Evolutionary conservation across 1,140 invertebrate genomes (phyloP).

Genomic region (Popillia japonica): DNA sequence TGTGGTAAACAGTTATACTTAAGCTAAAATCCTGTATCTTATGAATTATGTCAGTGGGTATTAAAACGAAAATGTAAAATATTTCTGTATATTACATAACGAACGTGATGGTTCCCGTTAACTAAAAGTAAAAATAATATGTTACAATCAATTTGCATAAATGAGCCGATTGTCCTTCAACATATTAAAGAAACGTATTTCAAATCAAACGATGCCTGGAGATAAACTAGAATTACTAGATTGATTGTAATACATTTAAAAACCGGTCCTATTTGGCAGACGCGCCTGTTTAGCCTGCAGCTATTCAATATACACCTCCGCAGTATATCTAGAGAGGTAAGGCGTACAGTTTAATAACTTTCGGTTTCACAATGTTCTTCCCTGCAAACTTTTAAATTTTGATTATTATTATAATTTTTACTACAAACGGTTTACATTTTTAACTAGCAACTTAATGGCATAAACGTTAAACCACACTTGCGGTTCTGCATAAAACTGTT

Average conservation of each 20-base stretch:
- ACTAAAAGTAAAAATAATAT: constrained; percentile 35
- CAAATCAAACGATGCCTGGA: constrained; percentile 19
- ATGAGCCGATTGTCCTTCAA: constrained; percentile 38
- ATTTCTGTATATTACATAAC: constrained; percentile 21
- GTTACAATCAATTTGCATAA: constrained; percentile 38
- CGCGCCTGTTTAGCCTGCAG: constrained; percentile 13
- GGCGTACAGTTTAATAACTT: constrained; percentile 31
- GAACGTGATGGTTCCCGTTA: constrained; percentile 19
- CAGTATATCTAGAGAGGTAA: constrained; percentile 10
- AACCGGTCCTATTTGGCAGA: constrained; percentile 39
- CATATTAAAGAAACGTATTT: constrained; percentile 39
- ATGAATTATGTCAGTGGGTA: background rate
- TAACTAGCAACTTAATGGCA: background rate
- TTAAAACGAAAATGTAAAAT: constrained; percentile 25
- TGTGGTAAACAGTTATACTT: background rate
- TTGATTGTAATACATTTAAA: constrained; percentile 38
- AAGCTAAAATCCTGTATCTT: background rate
- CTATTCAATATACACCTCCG: constrained; percentile 26
- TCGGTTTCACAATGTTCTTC: constrained; percentile 21
- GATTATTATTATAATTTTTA: constrained; percentile 11
- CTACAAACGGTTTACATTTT: background rate
- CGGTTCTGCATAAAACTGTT: constrained; percentile 25
- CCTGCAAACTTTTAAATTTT: constrained; percentile 3
- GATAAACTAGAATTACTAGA: constrained; percentile 33
- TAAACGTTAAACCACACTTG: background rate